These are phyloP conservation scores for Scophthalmus maximus DNA, from an alignment of 2,113 vertebrate genomes.

Conservation along the genomic window DNA sequence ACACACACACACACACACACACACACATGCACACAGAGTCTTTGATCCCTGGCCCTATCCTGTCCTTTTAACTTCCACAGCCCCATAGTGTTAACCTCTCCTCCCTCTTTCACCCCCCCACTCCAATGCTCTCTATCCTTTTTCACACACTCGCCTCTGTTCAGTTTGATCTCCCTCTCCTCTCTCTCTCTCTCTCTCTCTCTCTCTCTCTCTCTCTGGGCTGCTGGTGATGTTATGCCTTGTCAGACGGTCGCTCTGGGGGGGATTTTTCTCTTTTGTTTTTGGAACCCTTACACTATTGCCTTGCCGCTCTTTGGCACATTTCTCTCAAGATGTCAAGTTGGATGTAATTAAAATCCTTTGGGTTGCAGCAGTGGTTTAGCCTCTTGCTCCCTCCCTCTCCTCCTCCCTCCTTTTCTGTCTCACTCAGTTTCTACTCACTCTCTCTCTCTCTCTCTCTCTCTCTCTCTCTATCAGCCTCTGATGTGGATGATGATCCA, in stretches of 20 bases:
- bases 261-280: slow-evolving; percentile 8
- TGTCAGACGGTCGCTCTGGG: slow-evolving; percentile 59
- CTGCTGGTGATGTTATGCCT: slow-evolving; percentile 54
- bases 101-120: slow-evolving; percentile 49
- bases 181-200: slow-evolving; percentile 1
- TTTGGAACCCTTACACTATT: slow-evolving; percentile 55
- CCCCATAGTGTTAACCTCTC: slow-evolving; percentile 77
- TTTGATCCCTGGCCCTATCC: slow-evolving; percentile 80
- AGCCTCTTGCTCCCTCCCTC: slow-evolving; percentile 70
- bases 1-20: slow-evolving; percentile 29
- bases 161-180: slow-evolving; percentile 52
- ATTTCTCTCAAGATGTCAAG: slow-evolving; percentile 50
- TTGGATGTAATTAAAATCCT: slow-evolving; percentile 66
- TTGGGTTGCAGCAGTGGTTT: slow-evolving; percentile 45
- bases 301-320: slow-evolving; percentile 28
- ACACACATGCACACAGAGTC: slow-evolving; percentile 29
- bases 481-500: slow-evolving; percentile 88
- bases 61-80: slow-evolving; percentile 77
- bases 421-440: slow-evolving; percentile 68
- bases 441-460: slow-evolving; percentile 53
- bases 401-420: slow-evolving; percentile 62
- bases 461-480: slow-evolving; percentile 80
- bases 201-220: slow-evolving; percentile 21
- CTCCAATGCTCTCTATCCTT: slow-evolving; percentile 41
- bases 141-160: slow-evolving; percentile 61